These are phyloP conservation scores for Vireo griseus DNA, from an alignment of 2,797 vertebrate genomes.

Conservation along the genomic window DNA sequence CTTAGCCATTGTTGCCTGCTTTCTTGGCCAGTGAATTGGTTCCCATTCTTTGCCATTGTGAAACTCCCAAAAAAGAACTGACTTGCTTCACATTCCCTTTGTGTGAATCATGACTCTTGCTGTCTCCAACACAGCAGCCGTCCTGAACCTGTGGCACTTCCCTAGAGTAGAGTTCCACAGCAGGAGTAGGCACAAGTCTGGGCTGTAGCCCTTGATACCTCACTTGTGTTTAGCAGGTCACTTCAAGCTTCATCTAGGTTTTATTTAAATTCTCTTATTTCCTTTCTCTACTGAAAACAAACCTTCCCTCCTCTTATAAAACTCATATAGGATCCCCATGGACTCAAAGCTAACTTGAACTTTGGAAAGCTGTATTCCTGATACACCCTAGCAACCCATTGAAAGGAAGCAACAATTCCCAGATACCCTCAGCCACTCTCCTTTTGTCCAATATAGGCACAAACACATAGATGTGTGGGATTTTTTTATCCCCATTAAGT, in stretches of 20 bases:
- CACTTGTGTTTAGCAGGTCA: not conserved
- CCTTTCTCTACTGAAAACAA: not conserved
- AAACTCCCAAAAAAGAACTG: conserved; percentile 24
- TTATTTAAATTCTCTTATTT: not conserved
- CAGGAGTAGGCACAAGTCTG: not conserved
- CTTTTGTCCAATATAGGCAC: not conserved
- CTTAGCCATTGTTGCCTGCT: conserved; percentile 36
- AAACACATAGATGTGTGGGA: not conserved
- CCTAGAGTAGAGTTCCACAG: not conserved
- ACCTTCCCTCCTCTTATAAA: not conserved
- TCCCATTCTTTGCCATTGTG: conserved; percentile 46
- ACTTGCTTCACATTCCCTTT: not conserved
- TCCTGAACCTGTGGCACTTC: not conserved
- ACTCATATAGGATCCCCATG: not conserved
- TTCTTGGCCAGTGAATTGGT: conserved; percentile 9
- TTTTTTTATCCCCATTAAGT: not conserved
- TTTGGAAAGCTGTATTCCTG: not conserved
- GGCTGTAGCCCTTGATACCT: not conserved
- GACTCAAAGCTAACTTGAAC: not conserved
- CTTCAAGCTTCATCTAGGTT: not conserved
- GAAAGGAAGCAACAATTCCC: not conserved
- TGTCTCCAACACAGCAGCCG: not conserved
- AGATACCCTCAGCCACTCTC: not conserved
- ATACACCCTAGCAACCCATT: not conserved
- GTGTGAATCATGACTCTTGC: not conserved